Conservation (phyloP, 2,113 vertebrate species). For the Egretta garzetta region DNA sequence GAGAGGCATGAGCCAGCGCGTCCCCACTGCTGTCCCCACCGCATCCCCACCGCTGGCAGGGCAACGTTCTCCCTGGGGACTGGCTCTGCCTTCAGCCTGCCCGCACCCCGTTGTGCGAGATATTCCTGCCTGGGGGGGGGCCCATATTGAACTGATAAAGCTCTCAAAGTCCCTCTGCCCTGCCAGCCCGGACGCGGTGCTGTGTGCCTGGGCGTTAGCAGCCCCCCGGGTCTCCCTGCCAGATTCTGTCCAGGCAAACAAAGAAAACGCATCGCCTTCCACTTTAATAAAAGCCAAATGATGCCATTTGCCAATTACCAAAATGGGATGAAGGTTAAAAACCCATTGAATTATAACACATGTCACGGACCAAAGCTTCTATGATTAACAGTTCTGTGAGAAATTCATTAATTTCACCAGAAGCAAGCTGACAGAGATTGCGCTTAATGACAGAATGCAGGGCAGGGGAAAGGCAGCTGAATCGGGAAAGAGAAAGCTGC, state of each 20-base stretch:
- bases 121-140: background rate
- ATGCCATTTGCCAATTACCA: slow-evolving; percentile 70
- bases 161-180: background rate
- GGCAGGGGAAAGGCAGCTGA: slow-evolving; percentile 9
- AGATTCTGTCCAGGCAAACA: slow-evolving; percentile 20
- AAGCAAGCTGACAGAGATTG: slow-evolving; percentile 64
- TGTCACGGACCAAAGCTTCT: slow-evolving; percentile 68
- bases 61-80: background rate
- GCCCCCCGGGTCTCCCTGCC: slow-evolving; percentile 10
- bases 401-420: slow-evolving; percentile 71
- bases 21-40: background rate
- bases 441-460: slow-evolving; percentile 61
- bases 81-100: background rate
- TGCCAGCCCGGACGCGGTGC: background rate
- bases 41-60: background rate
- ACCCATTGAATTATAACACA: slow-evolving; percentile 68
- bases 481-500: background rate
- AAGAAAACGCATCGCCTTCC: slow-evolving; percentile 51
- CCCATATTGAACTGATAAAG: background rate
- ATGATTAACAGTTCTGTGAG: slow-evolving; percentile 73
- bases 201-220: background rate
- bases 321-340: slow-evolving; percentile 68
- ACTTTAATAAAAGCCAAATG: slow-evolving; percentile 74
- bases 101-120: background rate
- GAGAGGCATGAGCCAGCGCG: accelerated